Evolutionary conservation across 92 coral and sea anemone species (phyloP).

Genomic region (Epizoanthus scotinus): DNA sequence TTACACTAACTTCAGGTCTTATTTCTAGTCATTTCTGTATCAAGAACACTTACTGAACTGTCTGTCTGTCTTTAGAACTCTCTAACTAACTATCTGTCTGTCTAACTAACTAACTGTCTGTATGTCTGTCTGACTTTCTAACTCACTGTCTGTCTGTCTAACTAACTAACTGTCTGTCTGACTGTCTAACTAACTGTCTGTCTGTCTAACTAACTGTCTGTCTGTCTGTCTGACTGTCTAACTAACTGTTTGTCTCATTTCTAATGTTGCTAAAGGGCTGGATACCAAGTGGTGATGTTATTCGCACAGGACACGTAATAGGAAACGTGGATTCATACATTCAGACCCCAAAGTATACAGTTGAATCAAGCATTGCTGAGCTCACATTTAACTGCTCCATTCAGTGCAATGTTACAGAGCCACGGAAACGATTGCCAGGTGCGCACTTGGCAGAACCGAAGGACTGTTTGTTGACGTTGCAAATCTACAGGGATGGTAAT

Average conservation of each 20-base stretch:
- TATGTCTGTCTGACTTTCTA: too few species aligned
- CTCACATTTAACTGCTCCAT: slow-evolving; percentile 73
- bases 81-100: too few species aligned
- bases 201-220: not conserved
- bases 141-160: too few species aligned
- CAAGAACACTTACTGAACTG: too few species aligned
- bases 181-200: too few species aligned
- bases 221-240: too few species aligned
- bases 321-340: slow-evolving; percentile 65
- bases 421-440: slow-evolving; percentile 36
- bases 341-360: slow-evolving; percentile 48
- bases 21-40: not conserved
- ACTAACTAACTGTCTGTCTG: too few species aligned
- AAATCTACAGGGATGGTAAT: slow-evolving; percentile 48
- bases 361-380: slow-evolving; percentile 61
- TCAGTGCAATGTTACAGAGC: slow-evolving; percentile 63
- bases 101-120: too few species aligned
- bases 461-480: slow-evolving; percentile 68
- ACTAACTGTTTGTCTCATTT: too few species aligned
- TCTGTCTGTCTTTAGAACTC: too few species aligned
- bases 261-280: slow-evolving; percentile 61
- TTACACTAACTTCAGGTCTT: not conserved
- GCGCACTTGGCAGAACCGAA: slow-evolving; percentile 63
- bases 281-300: slow-evolving; percentile 67
- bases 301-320: slow-evolving; percentile 74